Base-by-base conservation (phyloP, 2,888 invertebrate species). In the Lamellibrachia satsuma region DNA sequence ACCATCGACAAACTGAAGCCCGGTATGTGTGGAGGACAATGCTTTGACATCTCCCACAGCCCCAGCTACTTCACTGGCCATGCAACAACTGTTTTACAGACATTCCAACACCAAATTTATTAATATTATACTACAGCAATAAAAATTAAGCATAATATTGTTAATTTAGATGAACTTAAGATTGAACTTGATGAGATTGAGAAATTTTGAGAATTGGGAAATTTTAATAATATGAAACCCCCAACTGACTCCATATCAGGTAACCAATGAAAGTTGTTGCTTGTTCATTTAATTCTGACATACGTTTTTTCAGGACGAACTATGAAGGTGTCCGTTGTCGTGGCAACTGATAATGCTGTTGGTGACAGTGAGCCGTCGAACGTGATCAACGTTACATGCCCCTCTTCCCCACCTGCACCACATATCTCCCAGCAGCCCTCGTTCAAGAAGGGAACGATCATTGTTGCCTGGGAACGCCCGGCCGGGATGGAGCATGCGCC, bases 401-500 rank as follows among this genome's bases (percentile, higher is more conserved):
- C 96, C 0, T 93, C 94, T 11, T 94, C 94, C 75, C 96, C 96
- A 3, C 94, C 95, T 52, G 93, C 95, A 1, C 95, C 96, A 2
- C 92, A 94, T 22, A 94, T 96, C 52, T 94, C 94, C 90, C 96
- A 96, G 94, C 95, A 96, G 93, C 96, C 96, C 9, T 95, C 96
- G 27, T 96, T 95, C 94, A 95, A 96, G 93, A 94, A 94, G 52
- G 96, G 96, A 6, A 95, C 95, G 93, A 96, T 96, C 39, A 94
- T 96, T 8, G 94, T 96, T 15, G 95, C 95, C 7, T 96, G 96
- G 96, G 95, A 96, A 90, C 95, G 95, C 92, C 96, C 96, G 1
- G 27, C 94, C 22, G 95, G 94, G 7, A 94, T 94, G 52, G 94
- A 94, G 0, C 94, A 93, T 90, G 93, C 95, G 1, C 93, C 95